Evolutionary conservation across 1,140 invertebrate species (phyloP).

Genomic region (Mesaphorura yosii): DNA sequence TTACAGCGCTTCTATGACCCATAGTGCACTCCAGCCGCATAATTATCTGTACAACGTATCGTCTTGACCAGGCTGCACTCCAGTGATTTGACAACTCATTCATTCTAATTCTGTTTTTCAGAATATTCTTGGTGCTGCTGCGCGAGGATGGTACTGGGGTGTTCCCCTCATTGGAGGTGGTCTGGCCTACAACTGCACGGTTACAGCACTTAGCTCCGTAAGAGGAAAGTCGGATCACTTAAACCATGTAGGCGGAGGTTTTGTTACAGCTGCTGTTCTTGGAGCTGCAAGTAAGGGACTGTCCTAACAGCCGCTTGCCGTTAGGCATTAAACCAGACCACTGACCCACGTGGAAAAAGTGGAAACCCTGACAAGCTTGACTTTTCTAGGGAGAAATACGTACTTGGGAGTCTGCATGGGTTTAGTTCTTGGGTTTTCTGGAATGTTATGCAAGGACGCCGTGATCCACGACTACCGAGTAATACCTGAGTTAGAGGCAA

Average conservation of each 20-base stretch:
- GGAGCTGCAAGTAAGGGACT: conserved; percentile 8
- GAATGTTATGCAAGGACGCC: background rate
- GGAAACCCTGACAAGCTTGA: too few species aligned
- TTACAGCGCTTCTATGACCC: too few species aligned
- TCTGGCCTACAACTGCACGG: conserved; percentile 10
- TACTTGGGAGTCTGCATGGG: too few species aligned
- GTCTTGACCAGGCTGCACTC: too few species aligned
- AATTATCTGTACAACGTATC: too few species aligned
- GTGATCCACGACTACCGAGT: too few species aligned
- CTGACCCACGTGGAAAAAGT: too few species aligned
- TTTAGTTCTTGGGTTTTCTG: background rate
- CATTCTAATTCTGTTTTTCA: background rate
- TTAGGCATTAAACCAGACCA: too few species aligned
- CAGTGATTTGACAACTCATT: background rate
- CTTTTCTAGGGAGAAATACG: too few species aligned
- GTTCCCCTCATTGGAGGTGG: conserved; percentile 17
- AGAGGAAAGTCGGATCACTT: conserved; percentile 7
- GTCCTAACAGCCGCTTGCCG: too few species aligned
- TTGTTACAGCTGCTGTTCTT: conserved; percentile 5
- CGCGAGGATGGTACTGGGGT: conserved; percentile 1
- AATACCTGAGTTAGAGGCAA: too few species aligned
- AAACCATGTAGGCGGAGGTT: conserved; percentile 18
- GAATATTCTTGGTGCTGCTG: conserved; percentile 2
- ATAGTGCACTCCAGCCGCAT: too few species aligned
- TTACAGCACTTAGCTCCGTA: background rate